Evolutionary conservation across 1,140 invertebrate genomes (phyloP), one percentile per base, ranked within the genome.

Genomic region (Potamilus streckersoni): DNA sequence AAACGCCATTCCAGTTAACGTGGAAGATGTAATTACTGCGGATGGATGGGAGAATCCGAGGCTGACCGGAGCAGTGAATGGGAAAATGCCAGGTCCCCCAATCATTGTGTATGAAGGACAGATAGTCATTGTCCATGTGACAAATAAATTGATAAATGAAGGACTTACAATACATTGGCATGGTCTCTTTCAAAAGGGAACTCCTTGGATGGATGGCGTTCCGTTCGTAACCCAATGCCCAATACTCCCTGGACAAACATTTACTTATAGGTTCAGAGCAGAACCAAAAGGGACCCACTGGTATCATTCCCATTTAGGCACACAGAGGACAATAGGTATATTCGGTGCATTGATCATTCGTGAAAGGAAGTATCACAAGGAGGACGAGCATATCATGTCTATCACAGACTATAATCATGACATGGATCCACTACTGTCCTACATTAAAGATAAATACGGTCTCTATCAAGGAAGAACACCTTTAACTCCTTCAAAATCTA

Each of bases 191-290:
- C 95, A 96, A 90, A 90, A 92, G 59, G 94, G 93, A 63, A 93
- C 94, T 4, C 95, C 95, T 82, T 96, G 95, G 88, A 97, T 95
- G 89, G 96, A 98, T 86, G 96, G 96, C 58, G 96, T 97, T 49
- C 95, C 96, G 8, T 95, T 94, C 78, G 93, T 97, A 12, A 97
- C 96, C 0, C 96, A 97, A 88, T 97, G 96, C 89, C 96, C 96
- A 6, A 97, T 97, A 82, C 91, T 92, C 73, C 93, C 95, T 85
- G 94, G 94, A 82, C 94, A 95, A 83, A 94, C 93, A 0, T 97
- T 97, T 89, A 94, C 94, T 82, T 96, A 97, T 84, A 93, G 94
- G 89, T 96, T 89, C 62, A 75, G 69, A 58, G 86, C 85, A 0
- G 60, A 78, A 19, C 83, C 82, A 5, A 70, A 65, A 6, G 89